phyloP scores from a whole-genome alignment of 2,888 invertebrate species.

The Caenorhabditis japonica region DNA sequence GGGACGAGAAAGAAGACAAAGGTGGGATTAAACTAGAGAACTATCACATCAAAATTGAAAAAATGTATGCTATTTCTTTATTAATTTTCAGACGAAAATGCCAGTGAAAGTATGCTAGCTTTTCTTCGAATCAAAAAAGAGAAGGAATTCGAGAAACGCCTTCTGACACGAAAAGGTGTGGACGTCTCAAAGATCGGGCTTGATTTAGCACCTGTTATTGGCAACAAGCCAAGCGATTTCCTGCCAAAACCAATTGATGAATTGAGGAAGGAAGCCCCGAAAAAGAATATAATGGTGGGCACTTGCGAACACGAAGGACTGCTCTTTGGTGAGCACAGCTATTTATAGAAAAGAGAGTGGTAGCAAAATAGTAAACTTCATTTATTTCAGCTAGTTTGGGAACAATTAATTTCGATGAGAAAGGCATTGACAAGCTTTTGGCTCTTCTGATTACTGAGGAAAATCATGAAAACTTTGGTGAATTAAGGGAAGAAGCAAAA shows the following conservation, averaged over 20 bases:
- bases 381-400: slow-evolving; percentile 61
- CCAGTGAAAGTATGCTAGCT: slow-evolving; percentile 59
- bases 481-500: slow-evolving; percentile 65
- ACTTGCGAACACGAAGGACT: slow-evolving; percentile 68
- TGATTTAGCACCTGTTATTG: slow-evolving; percentile 64
- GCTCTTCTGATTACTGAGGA: slow-evolving; percentile 68
- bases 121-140: slow-evolving; percentile 59
- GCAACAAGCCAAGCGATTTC: slow-evolving; percentile 60
- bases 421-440: slow-evolving; percentile 68
- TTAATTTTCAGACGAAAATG: slow-evolving; percentile 42
- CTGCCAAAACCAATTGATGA: slow-evolving; percentile 65
- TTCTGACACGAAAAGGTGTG: slow-evolving; percentile 63
- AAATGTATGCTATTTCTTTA: too few species aligned
- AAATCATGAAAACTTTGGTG: slow-evolving; percentile 58
- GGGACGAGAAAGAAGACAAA: slow-evolving; percentile 50
- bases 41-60: too few species aligned
- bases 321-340: slow-evolving; percentile 61
- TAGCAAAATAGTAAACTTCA: neutral
- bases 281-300: slow-evolving; percentile 66
- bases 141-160: slow-evolving; percentile 61
- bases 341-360: neutral
- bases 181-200: slow-evolving; percentile 67
- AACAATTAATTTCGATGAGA: slow-evolving; percentile 62
- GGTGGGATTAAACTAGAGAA: too few species aligned
- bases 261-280: slow-evolving; percentile 65